phyloP scores from a whole-genome alignment of 2,113 vertebrate genomes.

The Pholis gunnellus region DNA sequence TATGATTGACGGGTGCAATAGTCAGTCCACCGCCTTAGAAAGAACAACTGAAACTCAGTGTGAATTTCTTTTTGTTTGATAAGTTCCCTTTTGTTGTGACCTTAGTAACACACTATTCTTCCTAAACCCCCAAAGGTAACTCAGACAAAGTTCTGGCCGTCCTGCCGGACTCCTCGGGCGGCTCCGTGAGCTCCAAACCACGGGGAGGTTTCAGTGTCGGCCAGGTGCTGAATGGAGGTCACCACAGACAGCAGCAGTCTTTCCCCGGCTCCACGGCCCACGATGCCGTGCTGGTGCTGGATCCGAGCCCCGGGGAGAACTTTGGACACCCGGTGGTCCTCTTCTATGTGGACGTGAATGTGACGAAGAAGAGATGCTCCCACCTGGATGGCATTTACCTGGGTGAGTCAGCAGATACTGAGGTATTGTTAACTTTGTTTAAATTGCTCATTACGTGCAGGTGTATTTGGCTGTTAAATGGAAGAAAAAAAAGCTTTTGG shows the following conservation, averaged over 20 bases:
- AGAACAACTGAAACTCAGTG: not conserved
- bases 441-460: not conserved
- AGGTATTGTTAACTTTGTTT: not conserved
- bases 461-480: not conserved
- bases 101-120: not conserved
- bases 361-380: conserved; percentile 84
- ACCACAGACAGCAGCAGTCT: conserved; percentile 58
- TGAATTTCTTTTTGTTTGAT: not conserved
- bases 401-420: conserved; percentile 73
- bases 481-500: not conserved
- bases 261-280: conserved; percentile 72
- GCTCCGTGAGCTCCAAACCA: conserved; percentile 45
- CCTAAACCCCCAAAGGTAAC: conserved; percentile 44
- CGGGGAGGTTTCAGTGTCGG: conserved; percentile 39
- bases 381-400: conserved; percentile 84
- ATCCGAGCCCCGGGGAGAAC: conserved; percentile 85
- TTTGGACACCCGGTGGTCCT: conserved; percentile 85
- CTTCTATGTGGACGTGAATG: conserved; percentile 85
- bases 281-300: conserved; percentile 84
- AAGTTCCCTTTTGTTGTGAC: not conserved
- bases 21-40: not conserved
- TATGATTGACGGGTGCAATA: not conserved
- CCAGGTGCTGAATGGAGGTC: conserved; percentile 42
- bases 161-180: conserved; percentile 79
- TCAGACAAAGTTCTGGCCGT: conserved; percentile 83